Evolutionary conservation across 2,888 invertebrate species (phyloP).

Genomic region (Drosophila fungiperda): DNA sequence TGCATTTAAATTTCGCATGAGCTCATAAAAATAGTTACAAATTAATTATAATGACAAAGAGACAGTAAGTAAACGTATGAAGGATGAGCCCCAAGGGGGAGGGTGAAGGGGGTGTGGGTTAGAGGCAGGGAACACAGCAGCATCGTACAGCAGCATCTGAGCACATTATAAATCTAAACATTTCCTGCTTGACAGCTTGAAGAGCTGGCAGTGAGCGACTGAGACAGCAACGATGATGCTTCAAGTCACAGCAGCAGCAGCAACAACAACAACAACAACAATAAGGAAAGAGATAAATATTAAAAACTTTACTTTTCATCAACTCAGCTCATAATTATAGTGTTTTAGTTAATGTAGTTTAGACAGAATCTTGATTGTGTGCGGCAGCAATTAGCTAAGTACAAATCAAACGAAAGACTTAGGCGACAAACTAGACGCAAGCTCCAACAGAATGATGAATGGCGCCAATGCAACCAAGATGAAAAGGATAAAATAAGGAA

Average conservation of each 20-base stretch:
- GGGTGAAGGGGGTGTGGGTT: neutral
- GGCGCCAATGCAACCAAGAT: conserved; percentile 33
- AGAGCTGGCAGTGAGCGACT: conserved; percentile 67
- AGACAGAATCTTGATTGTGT: conserved; percentile 61
- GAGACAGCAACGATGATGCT: conserved; percentile 72
- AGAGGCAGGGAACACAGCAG: conserved; percentile 40
- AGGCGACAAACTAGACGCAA: conserved; percentile 72
- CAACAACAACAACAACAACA: conserved; percentile 38
- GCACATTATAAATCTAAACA: conserved; percentile 79
- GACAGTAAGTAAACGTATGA: conserved; percentile 20
- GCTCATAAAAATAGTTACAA: conserved; percentile 82
- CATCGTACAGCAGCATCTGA: conserved; percentile 41
- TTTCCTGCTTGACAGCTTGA: conserved; percentile 80
- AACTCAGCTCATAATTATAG: conserved; percentile 73
- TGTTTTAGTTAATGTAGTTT: conserved; percentile 77
- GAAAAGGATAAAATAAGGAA: conserved; percentile 53
- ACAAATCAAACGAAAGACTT: conserved; percentile 78
- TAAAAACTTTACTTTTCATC: conserved; percentile 76
- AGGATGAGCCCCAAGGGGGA: neutral
- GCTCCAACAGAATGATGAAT: conserved; percentile 46
- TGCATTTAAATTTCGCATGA: conserved; percentile 80
- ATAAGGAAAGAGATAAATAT: conserved; percentile 55
- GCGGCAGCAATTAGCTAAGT: conserved; percentile 79
- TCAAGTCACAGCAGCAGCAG: conserved; percentile 54
- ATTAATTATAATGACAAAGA: conserved; percentile 80